Base-by-base conservation (phyloP, 2,888 invertebrate species). In the Eupithecia inturbata region DNA sequence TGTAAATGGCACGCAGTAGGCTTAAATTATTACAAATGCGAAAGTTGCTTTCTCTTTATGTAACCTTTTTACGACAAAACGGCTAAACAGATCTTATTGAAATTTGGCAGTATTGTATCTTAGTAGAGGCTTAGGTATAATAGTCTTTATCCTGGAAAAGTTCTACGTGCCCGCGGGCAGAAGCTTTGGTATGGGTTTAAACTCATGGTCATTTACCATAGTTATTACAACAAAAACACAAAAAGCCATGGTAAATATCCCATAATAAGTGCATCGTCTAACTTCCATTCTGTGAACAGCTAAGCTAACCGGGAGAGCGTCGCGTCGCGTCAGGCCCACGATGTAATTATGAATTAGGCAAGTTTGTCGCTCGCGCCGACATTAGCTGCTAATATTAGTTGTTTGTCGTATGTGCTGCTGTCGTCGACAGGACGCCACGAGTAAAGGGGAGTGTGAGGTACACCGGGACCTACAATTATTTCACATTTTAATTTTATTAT, bases 381-480 rank as follows among this genome's bases (percentile, higher is more conserved):
- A 86, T 87, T 86, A 87, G 83, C 82, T 80, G 84, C 81, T 82
- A 83, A 84, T 87, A 87, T 86, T 87, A 84, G 84, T 85, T 57
- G 57, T 57, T 57, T 57, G 57, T 57, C 83, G 81, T 82, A 83
- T 77, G 82, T 84, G 84, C 77, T 76, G 77, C 78, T 80, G n/a
- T n/a, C n/a, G n/a, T n/a, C n/a, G 83, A 83, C 81, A 77, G 80
- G 77, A 78, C 75, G 75, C 67, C 78, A 69, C 66, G 70, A 67
- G 33, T 22, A 45, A 57, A 12, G 57, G 12, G 22, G 14, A 39
- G 41, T 67, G 72, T 33, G 74, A 22, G 78, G 45, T 49, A 81
- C 82, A 84, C 49, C 39, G 71, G 68, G 79, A 71, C 45, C 31
- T 14, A 26, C 26, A 26, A 57, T 14, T 26, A 5, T 26, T 1